These are phyloP conservation scores for Aphelenchoides fujianensis DNA, from an alignment of 1,140 invertebrate species.

Conservation along the genomic window DNA sequence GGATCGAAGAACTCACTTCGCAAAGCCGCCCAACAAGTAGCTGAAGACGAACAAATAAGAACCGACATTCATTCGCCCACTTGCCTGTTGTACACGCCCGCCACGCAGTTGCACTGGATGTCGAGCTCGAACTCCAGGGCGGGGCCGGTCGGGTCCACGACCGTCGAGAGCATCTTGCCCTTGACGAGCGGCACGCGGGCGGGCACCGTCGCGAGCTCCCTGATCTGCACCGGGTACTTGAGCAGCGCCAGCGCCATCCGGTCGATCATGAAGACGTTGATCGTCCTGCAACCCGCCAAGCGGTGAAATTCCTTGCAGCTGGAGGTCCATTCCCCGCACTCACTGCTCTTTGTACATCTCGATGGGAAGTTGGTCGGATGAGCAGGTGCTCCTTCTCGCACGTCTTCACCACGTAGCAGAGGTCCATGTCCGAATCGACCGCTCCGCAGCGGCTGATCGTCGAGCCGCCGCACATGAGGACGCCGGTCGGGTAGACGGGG, in stretches of 20 bases:
- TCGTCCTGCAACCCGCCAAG: background rate
- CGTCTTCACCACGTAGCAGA: conserved; percentile 18
- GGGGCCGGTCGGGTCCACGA: background rate
- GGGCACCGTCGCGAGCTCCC: background rate
- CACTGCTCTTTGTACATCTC: conserved; percentile 11
- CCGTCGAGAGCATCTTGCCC: background rate
- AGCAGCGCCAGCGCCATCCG: background rate
- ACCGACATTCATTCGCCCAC: background rate
- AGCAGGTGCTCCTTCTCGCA: too few species aligned
- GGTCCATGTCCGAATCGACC: conserved; percentile 11
- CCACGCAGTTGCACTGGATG: conserved; percentile 50
- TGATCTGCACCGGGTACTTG: background rate
- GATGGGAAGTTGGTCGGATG: background rate
- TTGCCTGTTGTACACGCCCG: conserved; percentile 45
- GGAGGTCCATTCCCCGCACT: too few species aligned
- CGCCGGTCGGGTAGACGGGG: conserved; percentile 6
- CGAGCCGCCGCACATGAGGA: conserved; percentile 15
- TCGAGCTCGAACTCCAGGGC: conserved; percentile 33
- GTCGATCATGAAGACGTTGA: background rate
- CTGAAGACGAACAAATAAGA: background rate
- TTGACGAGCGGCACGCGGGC: conserved; percentile 6
- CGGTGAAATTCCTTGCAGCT: too few species aligned
- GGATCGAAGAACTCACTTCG: background rate
- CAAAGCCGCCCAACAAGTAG: conserved; percentile 22
- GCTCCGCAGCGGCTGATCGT: conserved; percentile 6